Base-by-base conservation (phyloP, 2,888 invertebrate species). In the Hydraecia micacea region DNA sequence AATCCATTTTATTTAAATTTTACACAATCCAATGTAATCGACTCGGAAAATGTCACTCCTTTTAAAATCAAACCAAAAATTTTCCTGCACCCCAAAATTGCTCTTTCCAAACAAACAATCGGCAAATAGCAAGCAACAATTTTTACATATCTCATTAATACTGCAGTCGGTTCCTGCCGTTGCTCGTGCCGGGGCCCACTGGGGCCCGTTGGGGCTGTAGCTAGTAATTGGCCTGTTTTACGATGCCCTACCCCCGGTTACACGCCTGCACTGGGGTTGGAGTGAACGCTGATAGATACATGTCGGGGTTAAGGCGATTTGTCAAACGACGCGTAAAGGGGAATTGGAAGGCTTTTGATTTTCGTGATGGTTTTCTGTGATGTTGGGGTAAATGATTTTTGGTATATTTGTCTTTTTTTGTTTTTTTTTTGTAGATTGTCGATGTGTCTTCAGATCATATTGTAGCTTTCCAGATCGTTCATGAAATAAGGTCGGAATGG, bases 221-320 rank as follows among this genome's bases (percentile, higher is more conserved):
- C 80, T 86, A 85, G 92, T 92, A 92, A 92, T 92, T 92, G 92
- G 90, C 86, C 86, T 88, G 90, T 87, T 92, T 92, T 93, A 92
- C 91, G 91, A 91, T 49, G 72, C 79, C 68, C 68, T 83, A 77
- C 77, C 79, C 77, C 42, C 78, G 55, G 77, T 68, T 70, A 68
- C 71, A 79, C 77, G 68, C 52, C 67, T 42, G 21, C 58, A 39
- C 60, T 46, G 67, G 75, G 79, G 73, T 69, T 74, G 49, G 42
- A 79, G 63, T 58, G 75, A 69, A 76, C 63, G 69, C 77, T 84
- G 87, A 80, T 79, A 79, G 81, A 86, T 76, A 86, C 76, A 74
- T 79, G 79, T 72, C 75, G 75, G 87, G 78, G 78, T 84, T 86
- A 74, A 67, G 73, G 69, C 75, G 71, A 70, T 80, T 83, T 80